Base-by-base conservation (phyloP, 2,888 invertebrate species). In the Hetaerina titia region DNA sequence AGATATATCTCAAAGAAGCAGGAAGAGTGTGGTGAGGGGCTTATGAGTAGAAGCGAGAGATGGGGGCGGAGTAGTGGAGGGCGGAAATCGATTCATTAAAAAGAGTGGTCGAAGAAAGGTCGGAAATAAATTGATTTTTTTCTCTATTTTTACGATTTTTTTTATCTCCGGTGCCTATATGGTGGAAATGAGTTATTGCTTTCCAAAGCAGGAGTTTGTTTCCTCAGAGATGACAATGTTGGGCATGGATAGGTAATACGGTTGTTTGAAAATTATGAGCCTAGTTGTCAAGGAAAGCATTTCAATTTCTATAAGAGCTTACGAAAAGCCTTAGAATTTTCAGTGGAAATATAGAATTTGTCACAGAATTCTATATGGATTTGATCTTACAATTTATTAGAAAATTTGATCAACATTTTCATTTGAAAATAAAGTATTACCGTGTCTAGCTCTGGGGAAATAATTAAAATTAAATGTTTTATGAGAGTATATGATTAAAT, bases 71-170 rank as follows among this genome's bases (percentile, higher is more conserved):
- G 4, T 31, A 31, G 69, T n/a, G n/a, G n/a, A n/a, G 8, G n/a
- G 9, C 31, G n/a, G 89, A 22, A 89, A 89, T 89, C 89, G 89
- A 89, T 89, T 89, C 89, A 89, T 89, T 89, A 89, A 58, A n/a
- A n/a, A 58, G 89, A 58, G 89, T 89, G 56, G 81, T 81, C 81
- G 81, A 89, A 57, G 58, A 56, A 89, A 56, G 45, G 25, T 81
- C 31, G 22, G 89, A 89, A 89, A 6, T 22, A 56, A 56, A n/a
- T 89, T 89, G n/a, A 89, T 13, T 57, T 89, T 89, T 89, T 89
- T 56, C 45, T 31, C 57, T 89, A n/a, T 89, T 89, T 89, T 15
- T 6, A 69, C 31, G 81, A 31, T 81, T 81, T 81, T 81, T 74
- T 74, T 31, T 4, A 19, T 60, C 60, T 15, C 2, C 5, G 60